A percentile compares a stretch with the other conserved stretches of the same genome.
Evolutionary conservation across 1,140 invertebrate genomes (phyloP).

Genomic region (Plutomurus gul): DNA sequence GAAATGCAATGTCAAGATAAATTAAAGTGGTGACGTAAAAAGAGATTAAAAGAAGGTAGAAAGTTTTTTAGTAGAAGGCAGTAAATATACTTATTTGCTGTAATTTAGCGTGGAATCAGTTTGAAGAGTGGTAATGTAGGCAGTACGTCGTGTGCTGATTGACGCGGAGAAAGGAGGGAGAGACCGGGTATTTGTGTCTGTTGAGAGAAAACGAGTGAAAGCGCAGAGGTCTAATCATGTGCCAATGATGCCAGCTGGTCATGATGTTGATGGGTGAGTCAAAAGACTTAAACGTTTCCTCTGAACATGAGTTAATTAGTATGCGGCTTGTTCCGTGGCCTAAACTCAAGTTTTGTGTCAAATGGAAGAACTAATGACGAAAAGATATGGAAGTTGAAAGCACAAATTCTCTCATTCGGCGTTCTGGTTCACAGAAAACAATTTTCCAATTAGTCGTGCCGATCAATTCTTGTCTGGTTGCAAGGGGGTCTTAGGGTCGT

Average conservation of each 20-base stretch:
- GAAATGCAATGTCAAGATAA: too few species aligned
- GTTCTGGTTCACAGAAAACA: slow-evolving; percentile 1
- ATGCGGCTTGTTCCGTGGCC: slow-evolving; percentile 17
- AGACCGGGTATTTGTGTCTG: background rate
- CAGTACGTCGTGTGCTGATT: too few species aligned
- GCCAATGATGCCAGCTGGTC: slow-evolving; percentile 7
- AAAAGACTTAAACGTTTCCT: background rate
- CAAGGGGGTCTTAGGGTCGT: background rate
- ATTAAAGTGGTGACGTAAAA: too few species aligned
- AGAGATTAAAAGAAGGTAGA: too few species aligned
- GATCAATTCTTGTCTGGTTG: slow-evolving; percentile 35
- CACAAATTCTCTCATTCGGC: background rate
- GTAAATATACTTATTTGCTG: too few species aligned
- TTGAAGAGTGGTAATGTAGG: too few species aligned
- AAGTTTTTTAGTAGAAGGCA: too few species aligned
- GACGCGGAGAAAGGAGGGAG: too few species aligned
- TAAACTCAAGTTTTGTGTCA: background rate
- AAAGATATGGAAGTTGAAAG: slow-evolving; percentile 3
- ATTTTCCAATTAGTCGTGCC: slow-evolving; percentile 30
- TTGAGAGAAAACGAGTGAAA: background rate
- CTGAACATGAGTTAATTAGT: slow-evolving; percentile 28
- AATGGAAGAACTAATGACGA: slow-evolving; percentile 14
- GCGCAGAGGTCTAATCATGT: background rate
- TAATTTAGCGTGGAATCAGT: too few species aligned
- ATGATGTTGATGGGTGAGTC: slow-evolving; percentile 10